Conservation (phyloP, 2,113 vertebrate species). For the Gambusia holbrooki region DNA sequence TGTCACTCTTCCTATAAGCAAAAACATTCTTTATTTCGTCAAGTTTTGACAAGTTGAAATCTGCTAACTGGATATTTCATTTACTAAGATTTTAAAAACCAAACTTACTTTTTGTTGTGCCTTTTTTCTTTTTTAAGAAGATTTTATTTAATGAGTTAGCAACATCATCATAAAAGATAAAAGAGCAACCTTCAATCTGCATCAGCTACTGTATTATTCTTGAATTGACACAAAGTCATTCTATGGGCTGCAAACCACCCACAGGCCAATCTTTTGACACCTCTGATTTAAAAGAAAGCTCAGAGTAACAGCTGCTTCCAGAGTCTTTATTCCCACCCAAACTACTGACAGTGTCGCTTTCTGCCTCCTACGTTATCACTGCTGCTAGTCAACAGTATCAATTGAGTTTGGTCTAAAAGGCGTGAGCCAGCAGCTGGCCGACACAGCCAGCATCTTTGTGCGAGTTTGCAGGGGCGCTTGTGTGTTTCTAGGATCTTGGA, state of each 20-base stretch:
- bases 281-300: conserved; percentile 1
- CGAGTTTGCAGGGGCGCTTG: background rate
- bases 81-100: background rate
- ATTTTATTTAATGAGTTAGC: background rate
- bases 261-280: background rate
- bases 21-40: background rate
- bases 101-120: background rate
- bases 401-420: conserved; percentile 27
- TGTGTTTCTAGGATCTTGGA: conserved; percentile 1
- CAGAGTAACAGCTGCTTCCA: conserved; percentile 7
- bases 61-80: background rate
- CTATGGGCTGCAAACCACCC: background rate
- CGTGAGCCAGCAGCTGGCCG: conserved; percentile 49
- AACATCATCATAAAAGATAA: background rate
- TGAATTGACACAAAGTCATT: background rate
- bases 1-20: background rate
- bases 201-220: background rate
- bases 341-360: conserved; percentile 9
- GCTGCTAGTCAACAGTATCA: conserved; percentile 34
- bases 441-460: conserved; percentile 38
- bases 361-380: background rate
- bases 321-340: background rate
- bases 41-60: background rate
- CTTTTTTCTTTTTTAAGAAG: too few relatives aligned
- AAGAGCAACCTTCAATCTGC: background rate